A percentile compares a stretch with the other conserved stretches of the same genome.
These are phyloP conservation scores for Myotis daubentonii DNA, from an alignment of 2,797 vertebrate species.

Conservation along the genomic window DNA sequence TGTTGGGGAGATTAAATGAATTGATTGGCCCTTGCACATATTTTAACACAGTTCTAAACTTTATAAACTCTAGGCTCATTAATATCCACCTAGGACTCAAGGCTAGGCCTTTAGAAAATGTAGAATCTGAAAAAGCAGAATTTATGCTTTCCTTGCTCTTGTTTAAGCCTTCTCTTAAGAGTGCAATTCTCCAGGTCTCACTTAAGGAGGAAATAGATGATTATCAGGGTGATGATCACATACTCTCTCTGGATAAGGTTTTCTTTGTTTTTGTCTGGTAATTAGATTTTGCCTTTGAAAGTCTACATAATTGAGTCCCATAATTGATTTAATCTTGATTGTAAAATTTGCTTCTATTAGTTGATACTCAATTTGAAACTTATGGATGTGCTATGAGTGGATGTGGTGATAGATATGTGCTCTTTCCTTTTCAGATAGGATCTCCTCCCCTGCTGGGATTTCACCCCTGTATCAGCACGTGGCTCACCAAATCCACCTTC, in stretches of 20 bases:
- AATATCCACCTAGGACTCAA: neutral
- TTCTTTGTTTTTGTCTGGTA: neutral
- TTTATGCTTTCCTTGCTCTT: neutral
- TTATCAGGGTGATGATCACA: neutral
- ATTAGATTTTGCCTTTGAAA: constrained; percentile 2
- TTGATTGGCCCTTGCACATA: neutral
- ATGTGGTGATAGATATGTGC: neutral
- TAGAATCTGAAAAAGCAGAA: neutral
- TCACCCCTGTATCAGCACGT: neutral
- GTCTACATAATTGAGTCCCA: neutral
- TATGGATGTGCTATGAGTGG: neutral
- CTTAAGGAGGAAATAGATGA: neutral
- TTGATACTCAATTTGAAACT: neutral
- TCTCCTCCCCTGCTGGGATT: neutral
- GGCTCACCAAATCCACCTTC: neutral
- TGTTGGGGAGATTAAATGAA: neutral
- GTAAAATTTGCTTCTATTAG: neutral
- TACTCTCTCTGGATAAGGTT: neutral
- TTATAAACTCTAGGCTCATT: neutral
- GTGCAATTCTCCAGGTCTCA: neutral
- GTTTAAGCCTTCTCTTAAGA: neutral
- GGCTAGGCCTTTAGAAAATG: neutral
- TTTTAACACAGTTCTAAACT: neutral
- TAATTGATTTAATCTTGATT: neutral
- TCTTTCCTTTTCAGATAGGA: neutral